A percentile compares a stretch with the other conserved stretches of the same genome.
Evolutionary conservation across 2,797 vertebrate species (phyloP).

Genomic region (Sebastes trivittatus): DNA sequence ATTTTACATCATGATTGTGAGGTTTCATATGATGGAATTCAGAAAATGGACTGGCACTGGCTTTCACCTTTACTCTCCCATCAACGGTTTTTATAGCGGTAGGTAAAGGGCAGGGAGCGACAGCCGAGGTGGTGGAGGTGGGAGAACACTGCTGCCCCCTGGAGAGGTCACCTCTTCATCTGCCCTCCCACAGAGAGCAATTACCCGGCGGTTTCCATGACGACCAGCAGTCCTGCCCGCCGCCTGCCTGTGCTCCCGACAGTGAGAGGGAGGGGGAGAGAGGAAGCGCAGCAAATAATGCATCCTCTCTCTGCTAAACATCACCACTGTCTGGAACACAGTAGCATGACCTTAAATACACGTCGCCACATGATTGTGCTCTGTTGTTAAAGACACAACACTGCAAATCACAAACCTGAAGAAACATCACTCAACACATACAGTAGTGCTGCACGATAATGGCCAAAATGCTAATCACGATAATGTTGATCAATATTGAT

Average conservation of each 20-base stretch:
- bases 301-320: neutral
- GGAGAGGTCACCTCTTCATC: conserved; percentile 63
- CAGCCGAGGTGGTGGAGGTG: neutral
- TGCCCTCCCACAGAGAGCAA: conserved; percentile 56
- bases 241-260: neutral
- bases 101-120: neutral
- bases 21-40: neutral
- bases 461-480: too few relatives aligned
- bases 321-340: neutral
- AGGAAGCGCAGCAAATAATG: neutral
- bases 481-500: too few relatives aligned
- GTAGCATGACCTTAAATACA: neutral
- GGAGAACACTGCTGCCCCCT: conserved; percentile 1
- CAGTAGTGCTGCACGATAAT: too few relatives aligned
- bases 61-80: neutral
- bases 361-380: neutral
- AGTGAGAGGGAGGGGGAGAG: neutral
- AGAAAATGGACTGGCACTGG: neutral
- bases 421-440: too few relatives aligned
- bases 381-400: neutral
- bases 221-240: conserved; percentile 19
- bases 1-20: neutral
- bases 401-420: too few relatives aligned
- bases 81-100: neutral
- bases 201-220: conserved; percentile 54